Evolutionary conservation across 2,113 vertebrate genomes (phyloP).

Genomic region (Promerops cafer): DNA sequence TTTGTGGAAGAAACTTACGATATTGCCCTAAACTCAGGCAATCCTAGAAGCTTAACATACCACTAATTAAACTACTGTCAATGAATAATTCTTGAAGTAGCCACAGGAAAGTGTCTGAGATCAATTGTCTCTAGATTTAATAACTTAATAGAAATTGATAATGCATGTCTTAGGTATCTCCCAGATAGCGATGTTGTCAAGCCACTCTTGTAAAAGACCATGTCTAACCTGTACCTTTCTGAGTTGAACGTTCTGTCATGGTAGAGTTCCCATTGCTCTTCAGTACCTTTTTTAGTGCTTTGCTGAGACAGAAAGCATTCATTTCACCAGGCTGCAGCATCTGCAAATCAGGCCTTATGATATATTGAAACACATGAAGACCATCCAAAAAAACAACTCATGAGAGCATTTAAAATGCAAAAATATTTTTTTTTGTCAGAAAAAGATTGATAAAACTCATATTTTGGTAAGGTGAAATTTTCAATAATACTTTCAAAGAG

Average conservation of each 20-base stretch:
- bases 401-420: not conserved
- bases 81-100: not conserved
- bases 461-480: not conserved
- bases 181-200: not conserved
- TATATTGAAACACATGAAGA: not conserved
- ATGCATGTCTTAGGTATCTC: not conserved
- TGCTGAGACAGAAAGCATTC: not conserved
- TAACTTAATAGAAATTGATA: not conserved
- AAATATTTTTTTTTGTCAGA: not conserved
- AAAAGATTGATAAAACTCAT: not conserved
- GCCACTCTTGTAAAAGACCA: not conserved
- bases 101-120: not conserved
- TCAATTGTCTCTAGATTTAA: not conserved
- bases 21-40: not conserved
- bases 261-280: not conserved
- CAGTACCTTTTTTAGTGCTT: not conserved
- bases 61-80: not conserved
- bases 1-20: rapidly evolving
- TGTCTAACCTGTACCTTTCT: not conserved
- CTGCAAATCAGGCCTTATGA: not conserved
- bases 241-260: not conserved
- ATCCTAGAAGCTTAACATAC: not conserved
- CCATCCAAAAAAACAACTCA: not conserved
- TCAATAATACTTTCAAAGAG: not conserved
- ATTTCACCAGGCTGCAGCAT: not conserved